These are phyloP conservation scores for Aphodius sticticus DNA, from an alignment of 2,888 invertebrate genomes.

Conservation along the genomic window DNA sequence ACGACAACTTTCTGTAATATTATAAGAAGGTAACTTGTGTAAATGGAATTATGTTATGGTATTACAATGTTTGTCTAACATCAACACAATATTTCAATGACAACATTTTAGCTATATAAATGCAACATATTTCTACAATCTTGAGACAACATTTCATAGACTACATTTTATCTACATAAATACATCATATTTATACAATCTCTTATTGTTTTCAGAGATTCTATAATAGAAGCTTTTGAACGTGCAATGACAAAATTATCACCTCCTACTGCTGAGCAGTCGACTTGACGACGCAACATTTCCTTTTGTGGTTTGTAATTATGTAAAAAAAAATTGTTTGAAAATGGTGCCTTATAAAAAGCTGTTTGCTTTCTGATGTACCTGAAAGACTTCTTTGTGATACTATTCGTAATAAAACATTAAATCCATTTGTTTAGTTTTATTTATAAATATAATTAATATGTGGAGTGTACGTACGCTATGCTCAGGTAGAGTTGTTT, in stretches of 20 bases:
- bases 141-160: too few species aligned
- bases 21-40: too few species aligned
- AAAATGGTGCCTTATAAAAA: not conserved
- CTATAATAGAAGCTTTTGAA: conserved; percentile 80
- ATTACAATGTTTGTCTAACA: conserved; percentile 34
- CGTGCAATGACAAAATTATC: conserved; percentile 65
- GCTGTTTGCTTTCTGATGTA: not conserved
- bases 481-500: not conserved
- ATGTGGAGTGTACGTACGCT: not conserved
- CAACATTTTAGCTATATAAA: too few species aligned
- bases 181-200: too few species aligned
- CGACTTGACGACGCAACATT: not conserved
- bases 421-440: not conserved
- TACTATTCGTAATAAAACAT: not conserved
- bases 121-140: too few species aligned
- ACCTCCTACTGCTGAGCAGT: conserved; percentile 40
- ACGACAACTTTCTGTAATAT: too few species aligned
- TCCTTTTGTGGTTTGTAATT: not conserved
- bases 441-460: not conserved
- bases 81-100: too few species aligned
- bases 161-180: too few species aligned
- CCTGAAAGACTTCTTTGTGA: not conserved
- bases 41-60: not conserved
- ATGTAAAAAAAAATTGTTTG: not conserved
- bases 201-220: conserved; percentile 69